Percentiles rank a stretch among this genome's conserved stretches.
phyloP scores from a whole-genome alignment of 2,888 invertebrate species.

The Drosophila maculinotata region DNA sequence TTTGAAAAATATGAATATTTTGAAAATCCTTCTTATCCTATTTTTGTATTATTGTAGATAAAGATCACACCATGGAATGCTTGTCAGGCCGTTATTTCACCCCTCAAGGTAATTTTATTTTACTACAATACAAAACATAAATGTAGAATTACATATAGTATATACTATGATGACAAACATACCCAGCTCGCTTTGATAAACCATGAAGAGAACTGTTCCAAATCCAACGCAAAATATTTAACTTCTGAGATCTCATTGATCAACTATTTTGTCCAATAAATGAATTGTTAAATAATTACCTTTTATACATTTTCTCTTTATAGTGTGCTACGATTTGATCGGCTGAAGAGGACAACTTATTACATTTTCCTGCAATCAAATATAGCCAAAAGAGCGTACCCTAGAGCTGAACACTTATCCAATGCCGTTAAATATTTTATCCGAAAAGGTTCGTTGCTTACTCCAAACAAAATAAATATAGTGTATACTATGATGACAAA shows the following conservation, averaged over 20 bases:
- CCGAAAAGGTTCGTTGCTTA: too few species aligned
- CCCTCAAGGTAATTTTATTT: too few species aligned
- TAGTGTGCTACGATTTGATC: not conserved
- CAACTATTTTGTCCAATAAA: not conserved
- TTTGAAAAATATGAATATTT: not conserved
- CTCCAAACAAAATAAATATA: not conserved
- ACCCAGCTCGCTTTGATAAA: slow-evolving; percentile 78
- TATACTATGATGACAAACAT: slow-evolving; percentile 51
- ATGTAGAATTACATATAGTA: too few species aligned
- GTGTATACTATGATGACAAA: slow-evolving; percentile 54
- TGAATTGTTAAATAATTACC: not conserved
- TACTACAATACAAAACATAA: not conserved
- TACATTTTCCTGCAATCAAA: not conserved
- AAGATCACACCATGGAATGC: too few species aligned
- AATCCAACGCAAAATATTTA: slow-evolving; percentile 39
- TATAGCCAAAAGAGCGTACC: too few species aligned
- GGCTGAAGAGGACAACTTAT: too few species aligned
- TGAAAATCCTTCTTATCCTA: not conserved
- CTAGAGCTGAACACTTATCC: too few species aligned
- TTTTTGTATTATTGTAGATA: too few species aligned
- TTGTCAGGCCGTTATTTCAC: too few species aligned
- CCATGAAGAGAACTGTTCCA: slow-evolving; percentile 74
- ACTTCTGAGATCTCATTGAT: slow-evolving; percentile 7
- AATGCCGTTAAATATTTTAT: too few species aligned
- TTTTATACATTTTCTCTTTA: not conserved